Percentiles rank a stretch among this genome's conserved stretches.
These are phyloP conservation scores for Druceiella hillmani DNA, from an alignment of 2,888 invertebrate species.

Conservation along the genomic window DNA sequence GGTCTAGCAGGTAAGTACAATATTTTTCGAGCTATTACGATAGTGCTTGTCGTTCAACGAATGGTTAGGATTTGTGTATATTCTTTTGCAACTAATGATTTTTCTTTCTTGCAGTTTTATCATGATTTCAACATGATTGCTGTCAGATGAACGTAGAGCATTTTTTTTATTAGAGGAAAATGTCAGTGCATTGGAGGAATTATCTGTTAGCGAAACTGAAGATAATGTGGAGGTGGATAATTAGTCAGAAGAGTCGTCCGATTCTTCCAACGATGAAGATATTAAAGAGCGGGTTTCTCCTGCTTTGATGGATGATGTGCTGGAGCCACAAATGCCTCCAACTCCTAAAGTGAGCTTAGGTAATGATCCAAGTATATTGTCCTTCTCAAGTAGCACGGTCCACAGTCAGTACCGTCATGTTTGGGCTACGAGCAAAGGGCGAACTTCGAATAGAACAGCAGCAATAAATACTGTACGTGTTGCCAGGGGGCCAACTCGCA, in stretches of 20 bases:
- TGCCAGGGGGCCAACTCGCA: conserved; percentile 9
- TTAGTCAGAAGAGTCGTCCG: no score
- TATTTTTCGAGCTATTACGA: no score
- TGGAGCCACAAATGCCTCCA: conserved; percentile 9
- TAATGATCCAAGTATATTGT: conserved; percentile 11
- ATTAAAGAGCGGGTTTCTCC: conserved; percentile 8
- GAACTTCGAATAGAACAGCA: conserved; percentile 11
- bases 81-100: conserved; percentile 6
- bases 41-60: conserved; percentile 7
- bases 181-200: no score
- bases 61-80: conserved; percentile 8
- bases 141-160: conserved; percentile 9
- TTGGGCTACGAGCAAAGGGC: conserved; percentile 12
- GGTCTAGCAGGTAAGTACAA: conserved; percentile 8
- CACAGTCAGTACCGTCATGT: conserved; percentile 10
- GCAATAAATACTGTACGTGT: conserved; percentile 4
- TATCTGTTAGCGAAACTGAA: conserved; percentile 12
- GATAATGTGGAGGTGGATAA: conserved; percentile 12
- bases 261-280: conserved; percentile 11
- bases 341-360: conserved; percentile 4
- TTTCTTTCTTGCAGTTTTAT: conserved; percentile 11
- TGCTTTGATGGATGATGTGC: conserved; percentile 5
- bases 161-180: conserved; percentile 11
- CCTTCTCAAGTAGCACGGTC: conserved; percentile 11
- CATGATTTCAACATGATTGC: conserved; percentile 9